These are phyloP conservation scores for Sparidentex hasta DNA, from an alignment of 2,797 vertebrate species.

Conservation along the genomic window DNA sequence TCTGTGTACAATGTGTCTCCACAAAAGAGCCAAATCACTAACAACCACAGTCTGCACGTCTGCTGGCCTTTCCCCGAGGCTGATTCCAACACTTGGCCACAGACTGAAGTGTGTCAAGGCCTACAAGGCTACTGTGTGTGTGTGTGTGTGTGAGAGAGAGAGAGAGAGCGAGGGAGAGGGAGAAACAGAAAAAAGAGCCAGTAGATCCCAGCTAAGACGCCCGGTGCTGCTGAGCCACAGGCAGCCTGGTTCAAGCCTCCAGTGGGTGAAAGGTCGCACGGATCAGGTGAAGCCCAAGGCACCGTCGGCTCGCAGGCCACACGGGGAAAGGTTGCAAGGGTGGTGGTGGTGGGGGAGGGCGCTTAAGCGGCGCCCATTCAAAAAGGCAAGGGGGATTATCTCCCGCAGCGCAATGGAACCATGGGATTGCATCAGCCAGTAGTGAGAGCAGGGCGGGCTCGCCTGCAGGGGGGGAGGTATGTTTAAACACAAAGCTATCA, in stretches of 20 bases:
- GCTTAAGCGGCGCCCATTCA: constrained; percentile 44
- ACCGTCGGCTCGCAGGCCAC: constrained; percentile 9
- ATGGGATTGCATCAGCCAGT: constrained; percentile 84
- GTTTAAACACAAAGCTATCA: constrained; percentile 21
- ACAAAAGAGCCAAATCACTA: constrained; percentile 12
- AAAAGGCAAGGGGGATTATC: constrained; percentile 67
- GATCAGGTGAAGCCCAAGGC: constrained; percentile 70
- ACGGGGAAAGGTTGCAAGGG: constrained; percentile 42
- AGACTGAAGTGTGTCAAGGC: constrained; percentile 67
- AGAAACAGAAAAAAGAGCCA: constrained; percentile 1
- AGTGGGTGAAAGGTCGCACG: constrained; percentile 81
- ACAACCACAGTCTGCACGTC: constrained; percentile 18
- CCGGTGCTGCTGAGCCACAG: constrained; percentile 50
- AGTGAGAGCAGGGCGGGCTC: constrained; percentile 36
- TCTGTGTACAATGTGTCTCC: background rate
- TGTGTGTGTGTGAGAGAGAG: constrained; percentile 32
- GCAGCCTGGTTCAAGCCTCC: constrained; percentile 44
- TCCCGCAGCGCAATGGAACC: constrained; percentile 69
- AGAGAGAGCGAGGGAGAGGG: background rate
- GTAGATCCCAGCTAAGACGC: constrained; percentile 56
- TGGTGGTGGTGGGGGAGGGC: background rate
- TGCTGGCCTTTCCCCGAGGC: constrained; percentile 13
- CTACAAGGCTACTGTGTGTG: constrained; percentile 15
- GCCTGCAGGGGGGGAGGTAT: constrained; percentile 16
- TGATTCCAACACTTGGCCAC: constrained; percentile 61